phyloP scores from a whole-genome alignment of 2,888 invertebrate genomes.

The Rapana venosa region DNA sequence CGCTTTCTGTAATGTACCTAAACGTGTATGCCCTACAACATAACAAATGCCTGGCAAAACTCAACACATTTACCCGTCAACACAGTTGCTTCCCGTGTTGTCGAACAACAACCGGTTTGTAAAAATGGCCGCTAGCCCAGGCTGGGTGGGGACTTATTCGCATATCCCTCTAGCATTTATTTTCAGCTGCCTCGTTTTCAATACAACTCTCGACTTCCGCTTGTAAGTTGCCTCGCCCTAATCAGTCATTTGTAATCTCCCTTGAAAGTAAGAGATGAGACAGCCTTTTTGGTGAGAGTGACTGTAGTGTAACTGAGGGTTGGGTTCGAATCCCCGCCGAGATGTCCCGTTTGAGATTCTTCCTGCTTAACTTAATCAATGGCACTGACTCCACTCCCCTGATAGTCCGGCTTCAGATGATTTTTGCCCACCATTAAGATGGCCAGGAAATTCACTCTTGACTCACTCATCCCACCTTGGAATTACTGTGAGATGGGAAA shows the following conservation, averaged over 20 bases:
- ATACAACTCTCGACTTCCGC: constrained; percentile 29
- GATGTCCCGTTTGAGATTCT: too few species aligned
- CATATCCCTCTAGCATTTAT: constrained; percentile 53
- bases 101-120: constrained; percentile 50
- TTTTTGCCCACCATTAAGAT: too few species aligned
- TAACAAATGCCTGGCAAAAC: constrained; percentile 4
- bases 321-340: background rate
- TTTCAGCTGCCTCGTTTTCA: constrained; percentile 46
- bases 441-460: too few species aligned
- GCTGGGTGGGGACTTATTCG: constrained; percentile 54
- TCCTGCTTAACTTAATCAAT: too few species aligned
- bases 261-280: background rate
- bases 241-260: too few species aligned
- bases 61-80: constrained; percentile 23
- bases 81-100: constrained; percentile 40
- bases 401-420: too few species aligned
- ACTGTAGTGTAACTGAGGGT: background rate
- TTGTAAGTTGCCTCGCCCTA: background rate
- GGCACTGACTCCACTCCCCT: background rate
- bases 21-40: background rate
- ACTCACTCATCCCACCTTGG: too few species aligned
- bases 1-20: background rate
- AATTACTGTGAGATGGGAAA: too few species aligned
- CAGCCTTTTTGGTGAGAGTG: background rate
- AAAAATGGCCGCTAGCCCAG: constrained; percentile 50